Base-by-base conservation (phyloP, 2,888 invertebrate genomes). In the Epistrophe grossulariae region DNA sequence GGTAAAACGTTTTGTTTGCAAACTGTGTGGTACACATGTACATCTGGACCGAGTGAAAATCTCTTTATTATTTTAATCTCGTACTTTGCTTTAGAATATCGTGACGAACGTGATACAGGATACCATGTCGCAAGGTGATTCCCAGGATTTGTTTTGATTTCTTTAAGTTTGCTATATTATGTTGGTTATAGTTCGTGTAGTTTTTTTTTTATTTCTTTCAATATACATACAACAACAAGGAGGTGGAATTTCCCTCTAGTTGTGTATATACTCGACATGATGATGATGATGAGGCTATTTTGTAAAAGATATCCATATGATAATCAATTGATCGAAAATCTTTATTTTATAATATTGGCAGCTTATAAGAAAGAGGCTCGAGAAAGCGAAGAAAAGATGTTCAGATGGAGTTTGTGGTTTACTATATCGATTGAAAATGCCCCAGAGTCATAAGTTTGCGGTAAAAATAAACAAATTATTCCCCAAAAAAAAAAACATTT, bases 81-180 rank as follows among this genome's bases (percentile, higher is more conserved):
- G 87, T 88, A 88, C 52, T 66, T 68, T 48, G 62, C 79, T 66
- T 68, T 64, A 52, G 72, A 73, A 83, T 83, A 88, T 88, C 87
- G 87, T 88, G 87, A 88, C 87, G 87, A 79, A 88, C 87, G 87
- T 88, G 87, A 88, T 88, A 79, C 87, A 88, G 87, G 87, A 88
- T 88, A 88, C 76, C 83, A 72, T 83, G 87, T 88, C 87, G 83
- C 87, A 88, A 88, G 87, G 87, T 88, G 87, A 88, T 83, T 88
- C 79, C 76, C 87, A 83, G 79, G 87, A 88, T 83, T 83, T 83
- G 87, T 83, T 82, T 87, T 87, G 82, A 82, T 82, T 87, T 82
- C 59, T 74, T 85, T 40, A 4, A 4, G 40, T 45, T 24, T 78
- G 62, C 73, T 73, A 28, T 59, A 9, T 59, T 15, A 28, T 59